Conservation (phyloP, 2,113 vertebrate species). For the Cheirogaleus medius region DNA sequence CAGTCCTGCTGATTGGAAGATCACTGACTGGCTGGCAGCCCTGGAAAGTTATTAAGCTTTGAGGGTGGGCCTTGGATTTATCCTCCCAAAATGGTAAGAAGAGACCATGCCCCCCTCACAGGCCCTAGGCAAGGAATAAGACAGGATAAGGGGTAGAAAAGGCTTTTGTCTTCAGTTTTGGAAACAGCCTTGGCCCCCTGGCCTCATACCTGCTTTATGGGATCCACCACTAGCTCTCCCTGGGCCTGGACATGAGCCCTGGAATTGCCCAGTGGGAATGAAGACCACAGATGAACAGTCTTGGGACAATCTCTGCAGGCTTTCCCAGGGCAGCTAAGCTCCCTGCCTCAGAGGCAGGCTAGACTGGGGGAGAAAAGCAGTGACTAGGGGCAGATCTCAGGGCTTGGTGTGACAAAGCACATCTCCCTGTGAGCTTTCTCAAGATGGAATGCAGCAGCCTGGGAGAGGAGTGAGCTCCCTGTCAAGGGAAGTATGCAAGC, state of each 20-base stretch:
- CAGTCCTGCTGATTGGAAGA: background rate
- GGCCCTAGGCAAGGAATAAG: background rate
- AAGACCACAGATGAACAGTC: background rate
- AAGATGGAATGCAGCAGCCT: background rate
- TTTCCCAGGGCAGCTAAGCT: background rate
- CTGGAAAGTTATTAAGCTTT: background rate
- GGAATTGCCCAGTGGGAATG: background rate
- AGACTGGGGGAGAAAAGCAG: background rate
- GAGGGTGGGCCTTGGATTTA: background rate
- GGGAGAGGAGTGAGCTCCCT: background rate
- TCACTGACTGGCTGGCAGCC: background rate
- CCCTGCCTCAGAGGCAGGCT: background rate
- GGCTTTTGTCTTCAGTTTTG: background rate
- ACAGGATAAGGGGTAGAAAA: background rate
- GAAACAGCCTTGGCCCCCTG: background rate
- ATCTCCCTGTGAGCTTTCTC: background rate
- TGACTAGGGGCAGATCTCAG: background rate
- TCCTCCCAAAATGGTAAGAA: background rate
- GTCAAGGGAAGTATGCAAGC: background rate
- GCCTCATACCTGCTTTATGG: background rate
- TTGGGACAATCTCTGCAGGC: background rate
- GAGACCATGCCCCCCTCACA: background rate
- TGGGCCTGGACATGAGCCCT: background rate
- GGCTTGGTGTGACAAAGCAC: background rate
- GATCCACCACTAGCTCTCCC: background rate